These are phyloP conservation scores for Lepetodrilus schrolli DNA, from an alignment of 2,888 invertebrate genomes.

Conservation along the genomic window DNA sequence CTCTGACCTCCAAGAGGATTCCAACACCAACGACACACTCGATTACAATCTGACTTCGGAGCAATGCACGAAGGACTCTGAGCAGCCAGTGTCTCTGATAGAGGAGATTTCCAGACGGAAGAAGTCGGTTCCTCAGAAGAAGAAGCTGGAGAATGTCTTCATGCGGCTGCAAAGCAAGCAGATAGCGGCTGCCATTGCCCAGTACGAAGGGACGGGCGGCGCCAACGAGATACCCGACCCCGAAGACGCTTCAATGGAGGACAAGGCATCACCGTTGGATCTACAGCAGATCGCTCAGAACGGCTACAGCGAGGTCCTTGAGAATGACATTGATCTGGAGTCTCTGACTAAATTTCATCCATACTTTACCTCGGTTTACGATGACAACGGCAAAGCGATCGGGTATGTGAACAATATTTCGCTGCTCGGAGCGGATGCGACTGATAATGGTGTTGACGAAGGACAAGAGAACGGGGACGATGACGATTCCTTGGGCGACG, in stretches of 20 bases:
- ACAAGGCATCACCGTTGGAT: not conserved
- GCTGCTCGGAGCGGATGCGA: too few relatives aligned
- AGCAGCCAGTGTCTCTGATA: not conserved
- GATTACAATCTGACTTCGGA: too few relatives aligned
- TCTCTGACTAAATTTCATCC: not conserved
- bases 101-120: constrained; percentile 6
- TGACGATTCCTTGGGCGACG: not conserved
- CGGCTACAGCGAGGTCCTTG: not conserved
- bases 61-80: too few relatives aligned
- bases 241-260: not conserved
- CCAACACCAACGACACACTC: too few relatives aligned
- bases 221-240: not conserved
- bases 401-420: too few relatives aligned
- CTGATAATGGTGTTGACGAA: not conserved
- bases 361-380: not conserved
- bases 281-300: not conserved
- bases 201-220: constrained; percentile 11
- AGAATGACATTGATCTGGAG: not conserved
- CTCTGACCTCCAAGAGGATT: too few relatives aligned
- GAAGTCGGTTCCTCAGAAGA: not conserved
- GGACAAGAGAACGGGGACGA: not conserved
- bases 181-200: constrained; percentile 9
- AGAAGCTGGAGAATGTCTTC: constrained; percentile 13
- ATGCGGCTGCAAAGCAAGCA: not conserved
- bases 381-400: not conserved